Evolutionary conservation across 2,888 invertebrate species (phyloP).

Genomic region (Pterostichus madidus): DNA sequence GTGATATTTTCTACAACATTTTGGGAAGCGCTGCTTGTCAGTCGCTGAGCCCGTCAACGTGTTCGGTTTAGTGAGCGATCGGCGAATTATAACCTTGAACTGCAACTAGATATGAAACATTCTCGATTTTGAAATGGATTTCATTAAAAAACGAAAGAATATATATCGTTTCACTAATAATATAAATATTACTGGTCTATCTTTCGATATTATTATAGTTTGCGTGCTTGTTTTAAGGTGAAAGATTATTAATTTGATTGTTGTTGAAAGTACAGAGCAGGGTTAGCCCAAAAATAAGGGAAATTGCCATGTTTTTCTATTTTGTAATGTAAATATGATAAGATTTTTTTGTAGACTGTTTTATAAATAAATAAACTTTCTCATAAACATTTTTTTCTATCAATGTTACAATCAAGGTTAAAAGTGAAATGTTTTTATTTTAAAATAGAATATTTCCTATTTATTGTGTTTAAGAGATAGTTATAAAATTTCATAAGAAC

Average conservation of each 20-base stretch:
- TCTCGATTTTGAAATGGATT: constrained; percentile 60
- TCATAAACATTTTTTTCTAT: constrained; percentile 22
- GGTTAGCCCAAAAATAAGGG: not conserved
- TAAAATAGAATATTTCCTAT: not conserved
- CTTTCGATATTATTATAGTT: not conserved
- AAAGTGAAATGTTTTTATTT: constrained; percentile 28
- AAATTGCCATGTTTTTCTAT: not conserved
- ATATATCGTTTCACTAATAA: not conserved
- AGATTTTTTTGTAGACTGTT: not conserved
- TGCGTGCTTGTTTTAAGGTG: constrained; percentile 5
- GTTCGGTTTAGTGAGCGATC: constrained; percentile 41
- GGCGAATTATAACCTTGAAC: constrained; percentile 62
- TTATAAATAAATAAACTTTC: constrained; percentile 19
- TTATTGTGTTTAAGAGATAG: too few relatives aligned
- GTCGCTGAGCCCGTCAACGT: constrained; percentile 34
- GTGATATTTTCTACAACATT: too few relatives aligned
- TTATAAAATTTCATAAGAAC: too few relatives aligned
- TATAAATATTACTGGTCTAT: constrained; percentile 15
- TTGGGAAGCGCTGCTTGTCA: constrained; percentile 17
- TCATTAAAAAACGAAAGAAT: constrained; percentile 57
- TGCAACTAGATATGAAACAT: constrained; percentile 58
- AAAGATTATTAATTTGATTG: constrained; percentile 7
- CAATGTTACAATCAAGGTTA: constrained; percentile 23
- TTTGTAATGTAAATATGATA: not conserved
- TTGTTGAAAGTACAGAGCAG: not conserved